Evolutionary conservation across 2,888 invertebrate species (phyloP), one percentile per base, ranked within the genome.

Genomic region (Callosobruchus maculatus): DNA sequence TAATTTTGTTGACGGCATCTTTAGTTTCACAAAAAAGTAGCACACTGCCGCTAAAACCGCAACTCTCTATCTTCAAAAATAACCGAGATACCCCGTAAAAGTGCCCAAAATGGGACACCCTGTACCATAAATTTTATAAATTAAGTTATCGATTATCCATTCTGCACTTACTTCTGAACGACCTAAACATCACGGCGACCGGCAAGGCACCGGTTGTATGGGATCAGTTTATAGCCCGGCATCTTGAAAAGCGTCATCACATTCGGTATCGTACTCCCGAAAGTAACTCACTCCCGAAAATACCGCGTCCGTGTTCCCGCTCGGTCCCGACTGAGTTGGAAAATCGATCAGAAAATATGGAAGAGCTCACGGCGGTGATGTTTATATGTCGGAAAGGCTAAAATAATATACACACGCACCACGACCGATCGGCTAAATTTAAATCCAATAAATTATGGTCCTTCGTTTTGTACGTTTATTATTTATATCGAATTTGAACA

Each of bases 341-440:
- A 49, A 49, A 49, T 49, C 49, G 49, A 49, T 49, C 69, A 69
- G 69, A 69, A 69, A 69, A 69, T 22, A 69, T 69, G 69, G 69
- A 69, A 69, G 7, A 75, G 75, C 73, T 73, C 74, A 72, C 74
- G 75, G 77, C 76, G 74, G 9, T 13, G 49, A 49, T 78, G 80
- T 81, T 81, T 80, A 80, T 77, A 74, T 73, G 49, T 49, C 49
- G 77, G 75, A 68, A 78, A 71, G 68, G 74, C 75, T 78, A 75
- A 75, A 80, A 81, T 77, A 81, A 81, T 81, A 81, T 78, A 80
- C 81, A 78, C 77, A 79, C n/a, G n/a, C 76, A 73, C 49, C 49
- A 49, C 3, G 49, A 49, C 30, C 49, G 49, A 49, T 74, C 76
- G 67, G 21, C 72, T 70, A 66, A 71, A 69, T 77, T 75, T 73